These are phyloP conservation scores for Chorisops tibialis DNA, from an alignment of 2,888 invertebrate species.

Conservation along the genomic window DNA sequence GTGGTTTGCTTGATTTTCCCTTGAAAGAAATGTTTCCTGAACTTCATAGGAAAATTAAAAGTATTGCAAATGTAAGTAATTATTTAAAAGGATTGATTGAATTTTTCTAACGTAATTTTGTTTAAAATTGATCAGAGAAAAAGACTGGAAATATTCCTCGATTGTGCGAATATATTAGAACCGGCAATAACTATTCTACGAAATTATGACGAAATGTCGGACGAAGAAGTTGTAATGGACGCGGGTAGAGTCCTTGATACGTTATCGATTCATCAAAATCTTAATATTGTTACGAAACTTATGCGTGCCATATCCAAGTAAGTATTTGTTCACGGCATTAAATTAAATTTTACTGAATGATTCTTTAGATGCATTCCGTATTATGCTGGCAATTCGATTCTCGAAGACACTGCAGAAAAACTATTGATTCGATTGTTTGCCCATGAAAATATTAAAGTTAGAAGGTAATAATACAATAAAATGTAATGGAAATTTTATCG, in stretches of 20 bases:
- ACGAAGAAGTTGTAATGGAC: constrained; percentile 34
- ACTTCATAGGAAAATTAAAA: constrained; percentile 31
- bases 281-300: constrained; percentile 38
- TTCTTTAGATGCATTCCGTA: constrained; percentile 35
- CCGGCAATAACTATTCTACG: constrained; percentile 35
- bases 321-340: background rate
- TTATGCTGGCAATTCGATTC: constrained; percentile 34
- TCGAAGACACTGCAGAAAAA: constrained; percentile 40
- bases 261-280: constrained; percentile 42
- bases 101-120: no score
- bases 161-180: constrained; percentile 34
- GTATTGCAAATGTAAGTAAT: constrained; percentile 26
- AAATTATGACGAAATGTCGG: constrained; percentile 27
- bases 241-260: constrained; percentile 35
- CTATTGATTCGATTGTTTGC: constrained; percentile 41
- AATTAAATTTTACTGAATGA: background rate
- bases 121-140: background rate
- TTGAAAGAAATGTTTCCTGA: constrained; percentile 34
- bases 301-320: constrained; percentile 38
- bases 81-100: no score
- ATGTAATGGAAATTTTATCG: background rate
- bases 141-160: constrained; percentile 31
- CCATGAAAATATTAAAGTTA: constrained; percentile 38
- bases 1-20: constrained; percentile 36
- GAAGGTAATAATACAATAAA: constrained; percentile 23